Evolutionary conservation across 37 sponge, comb jelly and placozoan genomes (phyloP), one percentile per base, ranked within the genome.

Genomic region (Lycopodina hypogea): DNA sequence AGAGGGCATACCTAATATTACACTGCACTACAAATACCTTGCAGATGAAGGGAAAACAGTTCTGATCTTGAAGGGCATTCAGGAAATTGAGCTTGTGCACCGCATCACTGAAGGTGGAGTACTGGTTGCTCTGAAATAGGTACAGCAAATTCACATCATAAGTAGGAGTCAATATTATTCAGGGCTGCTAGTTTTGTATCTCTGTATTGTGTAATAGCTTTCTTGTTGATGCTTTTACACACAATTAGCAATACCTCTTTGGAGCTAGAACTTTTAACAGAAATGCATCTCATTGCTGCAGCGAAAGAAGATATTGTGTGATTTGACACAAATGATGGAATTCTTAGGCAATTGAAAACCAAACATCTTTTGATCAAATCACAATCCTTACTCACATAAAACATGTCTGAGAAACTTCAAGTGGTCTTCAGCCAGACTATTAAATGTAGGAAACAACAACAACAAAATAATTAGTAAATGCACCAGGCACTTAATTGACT

Each of bases 11-110:
- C n/a, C n/a, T n/a, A n/a, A n/a, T n/a, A n/a, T n/a, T n/a, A n/a
- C n/a, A n/a, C n/a, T n/a, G n/a, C 9, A 45, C 48, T 45, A 9
- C 48, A 45, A 4, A 21, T 33, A 84, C 84, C 52, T 70, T 69
- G 78, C 78, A 84, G 17, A 84, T 77, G 78, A 77, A 84, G 24
- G 70, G 71, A 62, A 71, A 84, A 36, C 78, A 84, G 39, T 77
- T 77, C 35, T 77, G 64, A 60, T 84, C 71, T 7, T 59, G 48
- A 29, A 84, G 71, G 1, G 77, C 84, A 29, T 59, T 52, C 1
- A 48, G 56, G 35, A 84, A 84, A 63, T 69, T 76, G 22, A 84
- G 59, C n/a, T 62, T 76, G 21, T 50, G 56, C 8, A 84, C 42
- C 15, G 84, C 84, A 59, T 77, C 78, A 48, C 78, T 30, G 32